Evolutionary conservation across 2,113 vertebrate species (phyloP).

Genomic region (Apaloderma vittatum): DNA sequence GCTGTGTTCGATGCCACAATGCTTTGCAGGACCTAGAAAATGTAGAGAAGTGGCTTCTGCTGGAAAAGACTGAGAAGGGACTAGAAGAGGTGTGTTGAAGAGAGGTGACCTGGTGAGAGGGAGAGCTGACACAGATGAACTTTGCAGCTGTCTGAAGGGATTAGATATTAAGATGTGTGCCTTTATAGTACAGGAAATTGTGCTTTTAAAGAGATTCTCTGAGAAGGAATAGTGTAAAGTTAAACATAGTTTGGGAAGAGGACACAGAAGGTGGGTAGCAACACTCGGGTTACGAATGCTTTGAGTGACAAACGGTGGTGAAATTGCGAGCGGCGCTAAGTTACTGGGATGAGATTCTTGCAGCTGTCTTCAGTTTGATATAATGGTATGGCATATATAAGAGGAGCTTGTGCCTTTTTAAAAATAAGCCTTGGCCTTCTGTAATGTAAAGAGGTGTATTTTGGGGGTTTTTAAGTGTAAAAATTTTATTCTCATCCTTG

Average conservation of each 20-base stretch:
- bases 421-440: neutral
- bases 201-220: neutral
- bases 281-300: neutral
- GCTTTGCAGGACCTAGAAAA: neutral
- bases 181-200: neutral
- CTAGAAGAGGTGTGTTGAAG: neutral
- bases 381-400: neutral
- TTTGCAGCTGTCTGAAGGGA: neutral
- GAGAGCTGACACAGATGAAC: neutral
- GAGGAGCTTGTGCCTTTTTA: neutral
- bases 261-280: neutral
- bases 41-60: neutral
- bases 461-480: neutral
- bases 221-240: neutral
- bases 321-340: neutral
- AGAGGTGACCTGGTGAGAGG: neutral
- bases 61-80: neutral
- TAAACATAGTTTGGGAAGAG: neutral
- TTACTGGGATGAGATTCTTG: neutral
- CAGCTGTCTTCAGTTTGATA: neutral
- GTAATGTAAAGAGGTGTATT: neutral
- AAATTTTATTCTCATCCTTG: neutral
- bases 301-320: neutral
- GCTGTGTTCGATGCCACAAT: neutral
- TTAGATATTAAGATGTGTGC: neutral